phyloP scores from a whole-genome alignment of 2,888 invertebrate genomes.

The Eumerus sabulonum region DNA sequence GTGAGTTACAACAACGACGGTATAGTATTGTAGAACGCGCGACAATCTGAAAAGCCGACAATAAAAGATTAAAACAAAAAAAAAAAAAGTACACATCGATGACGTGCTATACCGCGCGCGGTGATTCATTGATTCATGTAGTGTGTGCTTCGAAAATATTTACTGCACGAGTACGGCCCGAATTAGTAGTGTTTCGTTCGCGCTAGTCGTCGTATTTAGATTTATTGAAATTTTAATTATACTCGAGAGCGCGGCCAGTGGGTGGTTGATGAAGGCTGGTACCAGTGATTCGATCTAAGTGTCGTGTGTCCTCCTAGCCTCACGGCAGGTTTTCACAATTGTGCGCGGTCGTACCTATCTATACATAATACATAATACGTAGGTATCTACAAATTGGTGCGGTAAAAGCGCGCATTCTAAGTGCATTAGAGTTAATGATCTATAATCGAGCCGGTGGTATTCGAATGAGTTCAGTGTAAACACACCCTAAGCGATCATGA shows the following conservation, averaged over 20 bases:
- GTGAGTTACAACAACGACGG: too few relatives aligned
- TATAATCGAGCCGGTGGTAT: slow-evolving; percentile 59
- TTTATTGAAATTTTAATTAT: slow-evolving; percentile 63
- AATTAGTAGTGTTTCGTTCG: slow-evolving; percentile 30
- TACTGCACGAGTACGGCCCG: slow-evolving; percentile 23
- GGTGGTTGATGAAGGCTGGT: slow-evolving; percentile 49
- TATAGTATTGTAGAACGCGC: slow-evolving; percentile 18
- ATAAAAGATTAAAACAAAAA: slow-evolving; percentile 49
- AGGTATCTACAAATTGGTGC: too few relatives aligned
- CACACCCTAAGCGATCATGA: slow-evolving; percentile 67
- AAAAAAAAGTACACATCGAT: slow-evolving; percentile 38
- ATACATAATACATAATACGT: too few relatives aligned
- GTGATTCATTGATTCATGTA: slow-evolving; percentile 63
- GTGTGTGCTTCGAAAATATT: slow-evolving; percentile 49
- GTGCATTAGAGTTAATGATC: slow-evolving; percentile 67
- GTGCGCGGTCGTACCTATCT: too few relatives aligned
- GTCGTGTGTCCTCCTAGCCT: too few relatives aligned
- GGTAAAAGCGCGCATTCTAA: slow-evolving; percentile 16
- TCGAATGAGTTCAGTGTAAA: slow-evolving; percentile 65
- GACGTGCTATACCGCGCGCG: slow-evolving; percentile 58
- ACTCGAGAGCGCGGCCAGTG: slow-evolving; percentile 49
- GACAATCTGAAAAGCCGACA: slow-evolving; percentile 28
- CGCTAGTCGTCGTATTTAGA: slow-evolving; percentile 38
- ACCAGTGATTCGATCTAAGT: not conserved
- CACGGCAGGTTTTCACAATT: too few relatives aligned